Evolutionary conservation across 2,113 vertebrate genomes (phyloP).

Genomic region (Chelonoidis abingdonii): DNA sequence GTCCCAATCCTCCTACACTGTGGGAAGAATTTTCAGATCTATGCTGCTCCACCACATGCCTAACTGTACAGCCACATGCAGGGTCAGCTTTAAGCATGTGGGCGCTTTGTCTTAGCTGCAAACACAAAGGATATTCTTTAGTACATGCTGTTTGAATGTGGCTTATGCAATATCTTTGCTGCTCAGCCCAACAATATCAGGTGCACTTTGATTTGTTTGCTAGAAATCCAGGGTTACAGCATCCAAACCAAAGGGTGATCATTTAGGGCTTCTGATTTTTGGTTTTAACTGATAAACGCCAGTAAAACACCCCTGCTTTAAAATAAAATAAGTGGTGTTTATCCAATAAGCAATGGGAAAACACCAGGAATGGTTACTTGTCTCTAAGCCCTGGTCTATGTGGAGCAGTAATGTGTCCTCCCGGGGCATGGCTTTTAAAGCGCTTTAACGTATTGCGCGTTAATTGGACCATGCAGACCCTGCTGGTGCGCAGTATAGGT

Average conservation of each 20-base stretch:
- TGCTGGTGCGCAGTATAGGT: neutral
- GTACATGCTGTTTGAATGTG: neutral
- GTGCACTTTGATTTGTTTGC: neutral
- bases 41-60: neutral
- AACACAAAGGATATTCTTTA: neutral
- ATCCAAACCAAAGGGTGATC: neutral
- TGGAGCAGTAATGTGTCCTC: neutral
- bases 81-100: neutral
- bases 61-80: neutral
- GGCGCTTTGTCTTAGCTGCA: neutral
- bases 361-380: neutral
- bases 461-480: neutral
- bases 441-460: neutral
- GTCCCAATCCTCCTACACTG: neutral
- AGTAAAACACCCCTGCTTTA: neutral
- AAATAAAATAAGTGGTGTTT: neutral
- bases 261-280: neutral
- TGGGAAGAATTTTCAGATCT: neutral
- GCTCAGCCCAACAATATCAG: neutral
- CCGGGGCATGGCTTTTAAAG: neutral
- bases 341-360: neutral
- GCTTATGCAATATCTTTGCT: fast-evolving
- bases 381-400: neutral
- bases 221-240: neutral
- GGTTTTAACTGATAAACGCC: neutral